Base-by-base conservation (phyloP, 2,797 vertebrate genomes). In the Sebastes matsubarae region DNA sequence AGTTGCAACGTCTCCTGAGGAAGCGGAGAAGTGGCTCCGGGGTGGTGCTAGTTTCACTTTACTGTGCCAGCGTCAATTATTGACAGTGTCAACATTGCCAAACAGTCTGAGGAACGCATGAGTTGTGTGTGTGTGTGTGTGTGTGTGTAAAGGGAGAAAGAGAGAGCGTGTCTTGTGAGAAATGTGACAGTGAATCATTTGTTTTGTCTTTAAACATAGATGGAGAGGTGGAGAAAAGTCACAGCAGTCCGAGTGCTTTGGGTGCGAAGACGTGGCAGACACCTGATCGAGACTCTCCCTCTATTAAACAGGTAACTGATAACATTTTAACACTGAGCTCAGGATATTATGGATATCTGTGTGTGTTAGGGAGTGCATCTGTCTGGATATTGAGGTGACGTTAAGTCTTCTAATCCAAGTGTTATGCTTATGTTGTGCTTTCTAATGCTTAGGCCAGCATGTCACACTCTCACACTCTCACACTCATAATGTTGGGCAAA, bases 11-110 rank as follows among this genome's bases (percentile, higher is more conserved):
- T 80, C 88, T 88, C 86, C 74, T 38, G 80, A 68, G 74, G 58
- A 72, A 63, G 75, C 29, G 8, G 72, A 83, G 57, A 75, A 92
- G 87, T 71, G 71, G 76, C 77, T 86, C 58, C 1, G 24, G 71
- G 80, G 79, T 64, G 82, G 61, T 70, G 80, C 64, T 46, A 38
- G 20, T 75, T 36, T 87, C 77, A 77, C 91, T 84, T 83, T 75
- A 25, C 80, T 42, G 64, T 81, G 77, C 73, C 82, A 86, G 3
- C 55, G 65, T 89, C 84, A 68, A 67, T 89, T 94, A 89, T 93
- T 94, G 92, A 93, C 92, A 91, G 54, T 93, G 89, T 94, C 94
- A 95, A 93, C 88, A 92, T 68, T 69, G 85, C 29, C 71, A 70
- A 25, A 68, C 65, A 64, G 85, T 80, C 61, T 54, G 66, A 69